phyloP scores from a whole-genome alignment of 2,797 vertebrate species.

The Acomys russatus region DNA sequence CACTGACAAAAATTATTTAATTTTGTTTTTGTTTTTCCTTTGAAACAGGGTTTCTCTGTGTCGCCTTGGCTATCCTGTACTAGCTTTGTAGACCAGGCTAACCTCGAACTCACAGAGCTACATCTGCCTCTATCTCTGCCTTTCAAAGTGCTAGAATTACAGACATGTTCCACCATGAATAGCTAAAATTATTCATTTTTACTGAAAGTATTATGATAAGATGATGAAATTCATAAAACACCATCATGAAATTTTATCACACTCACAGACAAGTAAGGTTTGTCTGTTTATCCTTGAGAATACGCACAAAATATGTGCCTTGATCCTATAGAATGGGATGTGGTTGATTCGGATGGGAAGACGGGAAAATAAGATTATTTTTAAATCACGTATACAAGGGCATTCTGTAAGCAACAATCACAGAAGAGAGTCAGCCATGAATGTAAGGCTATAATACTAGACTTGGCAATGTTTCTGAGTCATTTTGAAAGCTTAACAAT shows the following conservation, averaged over 20 bases:
- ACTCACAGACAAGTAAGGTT: background rate
- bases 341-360: background rate
- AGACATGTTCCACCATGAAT: too few species aligned
- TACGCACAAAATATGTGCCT: background rate
- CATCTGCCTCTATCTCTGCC: too few species aligned
- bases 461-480: background rate
- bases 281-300: background rate
- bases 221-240: background rate
- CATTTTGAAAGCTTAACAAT: background rate
- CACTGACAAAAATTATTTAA: background rate
- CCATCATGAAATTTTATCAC: background rate
- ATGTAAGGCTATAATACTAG: background rate
- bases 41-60: too few species aligned
- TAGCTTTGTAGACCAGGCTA: too few species aligned
- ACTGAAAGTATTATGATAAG: background rate
- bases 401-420: background rate
- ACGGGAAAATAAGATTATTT: too few species aligned
- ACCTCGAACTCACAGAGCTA: too few species aligned
- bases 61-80: too few species aligned
- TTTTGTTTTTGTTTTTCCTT: background rate
- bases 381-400: background rate
- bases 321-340: background rate
- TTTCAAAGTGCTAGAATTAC: too few species aligned
- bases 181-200: background rate
- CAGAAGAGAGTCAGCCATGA: background rate